Conservation (phyloP, 92 coral and sea anemone genomes). For the Micromussa lordhowensis region DNA sequence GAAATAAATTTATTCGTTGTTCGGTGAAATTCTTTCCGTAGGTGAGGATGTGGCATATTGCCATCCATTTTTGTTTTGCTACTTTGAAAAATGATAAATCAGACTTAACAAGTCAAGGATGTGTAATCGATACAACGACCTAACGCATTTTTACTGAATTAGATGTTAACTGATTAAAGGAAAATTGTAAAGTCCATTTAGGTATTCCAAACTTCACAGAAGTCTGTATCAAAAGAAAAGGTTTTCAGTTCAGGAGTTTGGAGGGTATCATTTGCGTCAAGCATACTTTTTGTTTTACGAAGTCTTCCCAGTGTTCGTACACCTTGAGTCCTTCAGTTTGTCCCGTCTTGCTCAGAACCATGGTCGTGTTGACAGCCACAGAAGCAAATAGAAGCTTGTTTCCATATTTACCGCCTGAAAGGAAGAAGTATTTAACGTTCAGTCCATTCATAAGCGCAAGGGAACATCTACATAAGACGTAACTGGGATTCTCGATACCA, state of each 20-base stretch:
- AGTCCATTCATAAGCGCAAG: background rate
- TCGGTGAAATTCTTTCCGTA: background rate
- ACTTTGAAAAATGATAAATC: background rate
- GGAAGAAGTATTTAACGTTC: background rate
- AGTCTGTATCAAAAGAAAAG: background rate
- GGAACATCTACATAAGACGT: too few species aligned
- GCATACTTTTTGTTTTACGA: slow-evolving; percentile 73
- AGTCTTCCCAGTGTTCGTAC: slow-evolving; percentile 88
- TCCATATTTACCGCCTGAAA: slow-evolving; percentile 83
- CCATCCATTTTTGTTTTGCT: background rate
- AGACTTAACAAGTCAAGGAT: background rate
- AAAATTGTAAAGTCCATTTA: background rate
- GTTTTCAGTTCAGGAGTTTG: background rate
- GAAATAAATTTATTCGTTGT: background rate
- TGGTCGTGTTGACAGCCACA: slow-evolving; percentile 84
- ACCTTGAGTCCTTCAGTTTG: slow-evolving; percentile 85
- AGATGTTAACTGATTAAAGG: background rate
- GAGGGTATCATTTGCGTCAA: background rate
- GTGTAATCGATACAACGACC: background rate
- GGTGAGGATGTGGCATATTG: too few species aligned
- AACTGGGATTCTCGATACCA: too few species aligned
- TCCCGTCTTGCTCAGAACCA: slow-evolving; percentile 75
- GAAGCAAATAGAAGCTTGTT: slow-evolving; percentile 87
- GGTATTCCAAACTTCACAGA: background rate
- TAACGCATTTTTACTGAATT: background rate